A percentile compares a stretch with the other conserved stretches of the same genome.
phyloP scores from a whole-genome alignment of 1,140 invertebrate species.

The Harpegnathos saltator region DNA sequence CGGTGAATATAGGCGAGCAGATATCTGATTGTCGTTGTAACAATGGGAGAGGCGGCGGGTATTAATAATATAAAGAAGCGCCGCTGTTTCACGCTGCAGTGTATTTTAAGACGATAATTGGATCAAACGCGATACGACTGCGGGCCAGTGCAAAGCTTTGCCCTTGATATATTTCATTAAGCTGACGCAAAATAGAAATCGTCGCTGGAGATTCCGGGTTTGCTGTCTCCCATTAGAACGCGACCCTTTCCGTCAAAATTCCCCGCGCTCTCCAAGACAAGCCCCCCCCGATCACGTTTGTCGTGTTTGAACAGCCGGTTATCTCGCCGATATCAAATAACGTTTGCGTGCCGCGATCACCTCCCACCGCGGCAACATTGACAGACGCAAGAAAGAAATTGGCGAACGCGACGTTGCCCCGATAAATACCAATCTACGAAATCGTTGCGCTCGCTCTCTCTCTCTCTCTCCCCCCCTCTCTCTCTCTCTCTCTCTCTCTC shows the following conservation, averaged over 20 bases:
- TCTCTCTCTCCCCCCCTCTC: constrained; percentile 28
- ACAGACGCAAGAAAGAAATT: not conserved
- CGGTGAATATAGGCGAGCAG: constrained; percentile 21
- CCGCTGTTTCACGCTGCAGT: constrained; percentile 22
- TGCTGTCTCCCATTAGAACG: constrained; percentile 1
- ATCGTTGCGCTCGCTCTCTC: constrained; percentile 13
- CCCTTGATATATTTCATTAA: constrained; percentile 61
- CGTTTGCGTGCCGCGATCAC: not conserved
- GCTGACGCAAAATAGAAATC: constrained; percentile 46
- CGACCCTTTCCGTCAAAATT: too few species aligned
- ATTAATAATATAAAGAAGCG: constrained; percentile 51
- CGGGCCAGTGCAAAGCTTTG: constrained; percentile 54
- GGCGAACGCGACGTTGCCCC: not conserved
- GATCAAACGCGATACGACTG: constrained; percentile 29
- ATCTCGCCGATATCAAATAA: not conserved
- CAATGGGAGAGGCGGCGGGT: not conserved
- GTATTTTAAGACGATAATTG: constrained; percentile 57
- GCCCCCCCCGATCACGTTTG: too few species aligned
- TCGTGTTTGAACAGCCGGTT: not conserved
- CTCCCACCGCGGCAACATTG: not conserved
- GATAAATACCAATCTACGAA: constrained; percentile 37
- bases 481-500: constrained; percentile 18
- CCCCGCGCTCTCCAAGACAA: too few species aligned
- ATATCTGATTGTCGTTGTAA: constrained; percentile 17
- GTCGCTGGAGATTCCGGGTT: not conserved